phyloP scores from a whole-genome alignment of 2,113 vertebrate genomes.

The Microtus richardsoni region DNA sequence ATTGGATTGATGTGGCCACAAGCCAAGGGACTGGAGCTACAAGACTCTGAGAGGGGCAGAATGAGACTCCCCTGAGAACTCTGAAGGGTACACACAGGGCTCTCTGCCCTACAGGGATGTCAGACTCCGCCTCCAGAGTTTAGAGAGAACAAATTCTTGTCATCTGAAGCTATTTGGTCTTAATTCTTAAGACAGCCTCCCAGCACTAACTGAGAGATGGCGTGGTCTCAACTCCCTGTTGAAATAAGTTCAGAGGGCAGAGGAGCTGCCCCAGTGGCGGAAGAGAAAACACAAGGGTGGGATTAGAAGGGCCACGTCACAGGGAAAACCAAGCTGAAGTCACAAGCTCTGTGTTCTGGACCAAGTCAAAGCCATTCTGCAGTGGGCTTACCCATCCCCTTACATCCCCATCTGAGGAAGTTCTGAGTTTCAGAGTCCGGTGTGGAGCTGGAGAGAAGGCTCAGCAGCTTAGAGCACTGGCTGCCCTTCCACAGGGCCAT shows the following conservation, averaged over 20 bases:
- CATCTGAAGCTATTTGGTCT: neutral
- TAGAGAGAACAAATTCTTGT: too few species aligned
- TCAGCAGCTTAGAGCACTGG: neutral
- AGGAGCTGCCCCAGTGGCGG: fast-evolving
- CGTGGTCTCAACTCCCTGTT: neutral
- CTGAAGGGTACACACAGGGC: neutral
- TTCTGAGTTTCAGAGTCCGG: neutral
- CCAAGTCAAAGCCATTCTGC: neutral
- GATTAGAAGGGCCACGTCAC: neutral
- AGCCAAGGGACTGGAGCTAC: neutral
- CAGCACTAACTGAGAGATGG: neutral
- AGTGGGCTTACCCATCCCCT: too few species aligned
- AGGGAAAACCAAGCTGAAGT: neutral
- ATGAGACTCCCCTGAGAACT: neutral
- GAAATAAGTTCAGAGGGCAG: neutral
- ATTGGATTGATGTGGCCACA: neutral
- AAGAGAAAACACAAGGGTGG: neutral
- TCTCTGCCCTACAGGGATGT: neutral
- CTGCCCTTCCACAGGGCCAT: neutral
- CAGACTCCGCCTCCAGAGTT: neutral
- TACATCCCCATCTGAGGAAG: neutral
- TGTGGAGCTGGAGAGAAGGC: neutral
- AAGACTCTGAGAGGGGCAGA: neutral
- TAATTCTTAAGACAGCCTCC: too few species aligned
- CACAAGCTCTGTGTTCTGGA: too few species aligned